Percentiles rank a stretch among this genome's conserved stretches.
Conservation (phyloP, 2,113 vertebrate genomes). For the Heterotis niloticus region DNA sequence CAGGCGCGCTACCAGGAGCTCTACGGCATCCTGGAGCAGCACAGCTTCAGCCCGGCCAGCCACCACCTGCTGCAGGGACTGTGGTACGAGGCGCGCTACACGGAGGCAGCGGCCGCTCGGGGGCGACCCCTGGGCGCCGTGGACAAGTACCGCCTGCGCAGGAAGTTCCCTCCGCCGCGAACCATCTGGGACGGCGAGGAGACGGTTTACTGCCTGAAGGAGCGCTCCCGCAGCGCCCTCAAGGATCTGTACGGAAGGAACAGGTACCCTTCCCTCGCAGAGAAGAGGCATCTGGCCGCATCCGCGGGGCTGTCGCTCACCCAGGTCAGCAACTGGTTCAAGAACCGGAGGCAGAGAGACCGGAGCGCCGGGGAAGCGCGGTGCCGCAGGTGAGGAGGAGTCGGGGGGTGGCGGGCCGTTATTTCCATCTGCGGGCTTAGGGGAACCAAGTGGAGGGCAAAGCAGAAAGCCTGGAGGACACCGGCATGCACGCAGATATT, state of each 20-base stretch:
- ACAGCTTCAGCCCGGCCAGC: conserved; percentile 90
- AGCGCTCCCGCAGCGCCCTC: conserved; percentile 94
- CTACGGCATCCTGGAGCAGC: conserved; percentile 93
- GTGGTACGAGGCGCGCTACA: conserved; percentile 97
- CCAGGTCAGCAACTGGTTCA: conserved; percentile 99
- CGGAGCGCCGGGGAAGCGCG: conserved; percentile 92
- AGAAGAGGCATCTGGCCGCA: conserved; percentile 94
- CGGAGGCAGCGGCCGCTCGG: conserved; percentile 92
- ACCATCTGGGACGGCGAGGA: conserved; percentile 99
- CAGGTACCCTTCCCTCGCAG: conserved; percentile 92
- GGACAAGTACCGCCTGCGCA: conserved; percentile 96
- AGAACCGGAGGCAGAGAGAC: conserved; percentile 95
- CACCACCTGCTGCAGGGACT: conserved; percentile 94
- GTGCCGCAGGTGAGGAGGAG: conserved; percentile 84
- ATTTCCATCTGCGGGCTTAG: too few species aligned
- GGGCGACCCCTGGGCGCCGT: conserved; percentile 95
- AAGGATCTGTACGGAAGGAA: conserved; percentile 97
- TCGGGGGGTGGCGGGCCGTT: too few species aligned
- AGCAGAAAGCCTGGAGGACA: too few species aligned
- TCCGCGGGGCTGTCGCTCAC: conserved; percentile 96
- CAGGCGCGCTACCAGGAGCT: conserved; percentile 94
- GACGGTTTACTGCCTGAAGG: conserved; percentile 99
- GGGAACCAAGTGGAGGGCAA: too few species aligned
- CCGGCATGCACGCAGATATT: too few species aligned
- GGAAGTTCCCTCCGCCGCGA: conserved; percentile 94